Percentiles rank a stretch among this genome's conserved stretches.
phyloP scores from a whole-genome alignment of 1,140 invertebrate species.

The Halyomorpha halys region DNA sequence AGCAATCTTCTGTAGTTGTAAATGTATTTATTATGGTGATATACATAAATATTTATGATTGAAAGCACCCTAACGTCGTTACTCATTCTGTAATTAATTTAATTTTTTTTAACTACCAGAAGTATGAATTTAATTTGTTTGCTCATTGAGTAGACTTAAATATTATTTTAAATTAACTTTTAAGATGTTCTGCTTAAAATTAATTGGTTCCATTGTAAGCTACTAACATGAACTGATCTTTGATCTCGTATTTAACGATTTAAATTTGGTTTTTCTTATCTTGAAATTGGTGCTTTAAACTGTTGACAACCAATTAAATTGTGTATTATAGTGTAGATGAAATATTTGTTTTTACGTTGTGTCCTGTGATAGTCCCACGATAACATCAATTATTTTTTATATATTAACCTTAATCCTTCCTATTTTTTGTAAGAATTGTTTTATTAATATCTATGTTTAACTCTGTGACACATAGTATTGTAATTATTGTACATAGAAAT shows the following conservation, averaged over 20 bases:
- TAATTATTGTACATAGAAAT: conserved; percentile 11
- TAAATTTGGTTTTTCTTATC: neutral
- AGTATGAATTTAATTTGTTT: no score
- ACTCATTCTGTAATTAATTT: neutral
- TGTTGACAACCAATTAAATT: neutral
- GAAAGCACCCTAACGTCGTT: conserved; percentile 8
- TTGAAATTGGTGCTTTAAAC: conserved; percentile 14
- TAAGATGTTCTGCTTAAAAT: neutral
- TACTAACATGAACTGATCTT: conserved; percentile 8
- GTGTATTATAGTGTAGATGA: conserved; percentile 9
- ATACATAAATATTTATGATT: conserved; percentile 8
- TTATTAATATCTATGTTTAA: no score
- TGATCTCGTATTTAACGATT: neutral
- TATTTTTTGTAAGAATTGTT: conserved; percentile 11
- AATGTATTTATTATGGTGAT: conserved; percentile 11
- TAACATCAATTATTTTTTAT: conserved; percentile 14
- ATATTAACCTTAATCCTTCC: conserved; percentile 14
- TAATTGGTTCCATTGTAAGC: neutral
- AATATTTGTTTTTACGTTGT: neutral
- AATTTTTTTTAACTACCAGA: neutral
- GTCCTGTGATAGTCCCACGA: conserved; percentile 16
- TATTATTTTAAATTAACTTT: neutral
- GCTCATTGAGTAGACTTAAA: no score
- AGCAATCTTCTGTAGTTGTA: neutral
- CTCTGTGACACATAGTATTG: neutral